Evolutionary conservation across 2,113 vertebrate species (phyloP).

Genomic region (Gambusia affinis): DNA sequence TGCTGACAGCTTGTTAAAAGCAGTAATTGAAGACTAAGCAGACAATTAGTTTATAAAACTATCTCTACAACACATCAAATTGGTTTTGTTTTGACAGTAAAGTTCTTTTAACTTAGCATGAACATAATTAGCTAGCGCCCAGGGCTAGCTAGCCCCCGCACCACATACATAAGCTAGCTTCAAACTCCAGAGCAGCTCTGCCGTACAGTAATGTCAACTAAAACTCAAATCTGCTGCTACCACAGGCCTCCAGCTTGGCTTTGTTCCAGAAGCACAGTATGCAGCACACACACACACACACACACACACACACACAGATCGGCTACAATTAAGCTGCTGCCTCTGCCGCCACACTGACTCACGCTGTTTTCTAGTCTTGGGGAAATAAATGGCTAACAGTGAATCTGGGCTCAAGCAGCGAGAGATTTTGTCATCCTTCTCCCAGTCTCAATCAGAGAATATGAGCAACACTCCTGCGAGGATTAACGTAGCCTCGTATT

Average conservation of each 20-base stretch:
- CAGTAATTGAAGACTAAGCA: not conserved
- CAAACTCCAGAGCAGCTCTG: slow-evolving; percentile 56
- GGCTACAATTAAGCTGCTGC: slow-evolving; percentile 50
- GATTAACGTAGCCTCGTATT: slow-evolving; percentile 33
- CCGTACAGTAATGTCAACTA: slow-evolving; percentile 46
- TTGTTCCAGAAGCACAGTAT: slow-evolving; percentile 38
- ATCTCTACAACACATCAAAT: not conserved
- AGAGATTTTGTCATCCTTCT: not conserved
- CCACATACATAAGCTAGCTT: not conserved
- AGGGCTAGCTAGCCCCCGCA: too few relatives aligned
- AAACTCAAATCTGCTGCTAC: slow-evolving; percentile 72
- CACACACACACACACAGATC: slow-evolving; percentile 35
- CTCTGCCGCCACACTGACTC: slow-evolving; percentile 1
- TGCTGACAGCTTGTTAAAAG: not conserved
- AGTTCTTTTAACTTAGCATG: not conserved
- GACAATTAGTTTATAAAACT: not conserved
- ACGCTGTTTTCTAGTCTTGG: slow-evolving; percentile 12
- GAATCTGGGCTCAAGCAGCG: slow-evolving; percentile 37
- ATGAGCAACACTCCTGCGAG: slow-evolving; percentile 30
- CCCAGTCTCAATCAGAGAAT: slow-evolving; percentile 16
- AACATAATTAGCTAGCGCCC: too few relatives aligned
- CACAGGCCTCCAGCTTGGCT: slow-evolving; percentile 30
- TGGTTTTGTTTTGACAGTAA: not conserved
- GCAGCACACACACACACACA: slow-evolving; percentile 46
- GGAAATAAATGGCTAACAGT: slow-evolving; percentile 54